These are phyloP conservation scores for Poeciliopsis infans DNA, from an alignment of 2,797 vertebrate genomes.

Conservation along the genomic window DNA sequence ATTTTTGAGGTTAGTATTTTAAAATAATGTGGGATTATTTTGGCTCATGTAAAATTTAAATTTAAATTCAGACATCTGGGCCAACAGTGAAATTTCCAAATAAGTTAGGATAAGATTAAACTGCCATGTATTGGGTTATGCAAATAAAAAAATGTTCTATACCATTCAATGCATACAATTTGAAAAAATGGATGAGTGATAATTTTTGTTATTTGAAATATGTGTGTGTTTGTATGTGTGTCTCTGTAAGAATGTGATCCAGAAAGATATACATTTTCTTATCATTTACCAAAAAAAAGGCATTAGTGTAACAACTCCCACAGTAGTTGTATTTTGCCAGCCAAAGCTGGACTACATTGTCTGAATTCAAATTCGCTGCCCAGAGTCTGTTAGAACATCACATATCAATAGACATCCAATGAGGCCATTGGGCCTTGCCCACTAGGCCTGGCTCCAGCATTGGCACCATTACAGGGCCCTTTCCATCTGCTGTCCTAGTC, in stretches of 20 bases:
- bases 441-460: slow-evolving; percentile 61
- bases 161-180: background rate
- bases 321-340: slow-evolving; percentile 22
- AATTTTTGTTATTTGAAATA: background rate
- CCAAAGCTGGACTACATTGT: slow-evolving; percentile 29
- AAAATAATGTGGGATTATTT: background rate
- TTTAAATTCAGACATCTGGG: background rate
- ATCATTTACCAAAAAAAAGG: slow-evolving; percentile 25
- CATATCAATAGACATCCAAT: slow-evolving; percentile 62
- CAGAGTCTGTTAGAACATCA: slow-evolving; percentile 57
- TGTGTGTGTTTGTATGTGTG: too few species aligned
- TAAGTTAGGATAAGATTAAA: background rate
- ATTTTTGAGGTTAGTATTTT: background rate
- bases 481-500: slow-evolving; percentile 74
- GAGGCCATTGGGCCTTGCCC: slow-evolving; percentile 54
- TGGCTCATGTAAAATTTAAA: background rate
- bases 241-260: background rate
- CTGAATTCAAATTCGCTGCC: slow-evolving; percentile 30
- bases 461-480: slow-evolving; percentile 51
- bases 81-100: background rate
- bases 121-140: background rate
- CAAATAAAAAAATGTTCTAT: background rate
- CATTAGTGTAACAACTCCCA: slow-evolving; percentile 27
- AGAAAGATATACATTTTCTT: slow-evolving; percentile 17
- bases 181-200: background rate